Percentiles rank a stretch among this genome's conserved stretches.
phyloP scores from a whole-genome alignment of 2,888 invertebrate species.

The Acanthococcus lagerstroemiae region DNA sequence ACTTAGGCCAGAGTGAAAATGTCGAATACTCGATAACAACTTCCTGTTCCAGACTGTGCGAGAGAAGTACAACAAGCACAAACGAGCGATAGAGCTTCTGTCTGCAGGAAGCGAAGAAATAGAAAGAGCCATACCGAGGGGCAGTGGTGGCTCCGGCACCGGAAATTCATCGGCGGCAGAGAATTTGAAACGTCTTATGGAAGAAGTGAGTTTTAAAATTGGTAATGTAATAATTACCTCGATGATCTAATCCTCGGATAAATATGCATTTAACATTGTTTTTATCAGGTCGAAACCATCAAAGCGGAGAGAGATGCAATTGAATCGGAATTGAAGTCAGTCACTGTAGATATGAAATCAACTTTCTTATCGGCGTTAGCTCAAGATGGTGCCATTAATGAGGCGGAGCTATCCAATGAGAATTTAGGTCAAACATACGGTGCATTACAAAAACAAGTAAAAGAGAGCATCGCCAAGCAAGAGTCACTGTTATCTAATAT shows the following conservation, averaged over 20 bases:
- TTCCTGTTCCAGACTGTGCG: conserved; percentile 65
- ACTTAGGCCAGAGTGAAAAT: conserved; percentile 11
- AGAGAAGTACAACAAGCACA: conserved; percentile 72
- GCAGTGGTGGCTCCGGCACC: conserved; percentile 42
- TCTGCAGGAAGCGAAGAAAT: conserved; percentile 63
- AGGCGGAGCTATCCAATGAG: conserved; percentile 60
- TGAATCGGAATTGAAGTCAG: conserved; percentile 73
- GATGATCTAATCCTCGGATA: not conserved
- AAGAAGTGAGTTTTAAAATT: conserved; percentile 48
- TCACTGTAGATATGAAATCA: conserved; percentile 70
- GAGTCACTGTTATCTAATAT: conserved; percentile 57
- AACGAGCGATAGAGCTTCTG: conserved; percentile 67
- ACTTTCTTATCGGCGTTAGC: conserved; percentile 65
- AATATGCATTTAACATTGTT: not conserved
- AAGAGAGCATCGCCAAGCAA: conserved; percentile 63
- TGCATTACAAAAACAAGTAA: conserved; percentile 66
- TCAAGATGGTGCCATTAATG: conserved; percentile 67
- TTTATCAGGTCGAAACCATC: conserved; percentile 61
- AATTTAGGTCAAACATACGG: conserved; percentile 63
- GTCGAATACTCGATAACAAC: no score
- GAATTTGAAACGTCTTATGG: conserved; percentile 66
- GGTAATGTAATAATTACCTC: no score
- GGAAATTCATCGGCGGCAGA: conserved; percentile 47
- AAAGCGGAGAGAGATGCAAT: conserved; percentile 83
- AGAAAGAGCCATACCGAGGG: conserved; percentile 58